A percentile compares a stretch with the other conserved stretches of the same genome.
These are phyloP conservation scores for Tetropium fuscum DNA, from an alignment of 2,888 invertebrate species.

Conservation along the genomic window DNA sequence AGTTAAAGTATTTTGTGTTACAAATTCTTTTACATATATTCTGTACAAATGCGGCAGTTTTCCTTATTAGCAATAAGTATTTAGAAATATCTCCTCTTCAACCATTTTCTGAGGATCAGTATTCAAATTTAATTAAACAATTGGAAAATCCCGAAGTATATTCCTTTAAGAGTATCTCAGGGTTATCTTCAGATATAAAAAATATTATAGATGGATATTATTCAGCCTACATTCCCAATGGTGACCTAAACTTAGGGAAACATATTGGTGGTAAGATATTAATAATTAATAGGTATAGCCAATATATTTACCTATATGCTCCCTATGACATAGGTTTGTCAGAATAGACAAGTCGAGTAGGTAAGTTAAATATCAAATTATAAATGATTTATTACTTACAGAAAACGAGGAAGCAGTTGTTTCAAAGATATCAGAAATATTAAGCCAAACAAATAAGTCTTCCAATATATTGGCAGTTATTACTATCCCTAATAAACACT, in stretches of 20 bases:
- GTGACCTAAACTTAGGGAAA: slow-evolving; percentile 55
- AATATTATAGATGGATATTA: slow-evolving; percentile 52
- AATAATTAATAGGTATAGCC: too few species aligned
- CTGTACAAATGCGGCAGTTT: slow-evolving; percentile 46
- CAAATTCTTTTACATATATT: slow-evolving; percentile 36
- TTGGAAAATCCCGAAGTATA: slow-evolving; percentile 56
- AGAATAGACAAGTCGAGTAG: too few species aligned
- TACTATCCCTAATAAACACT: slow-evolving; percentile 32
- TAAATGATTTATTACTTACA: too few species aligned
- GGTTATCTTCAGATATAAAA: slow-evolving; percentile 52
- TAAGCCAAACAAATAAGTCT: slow-evolving; percentile 24
- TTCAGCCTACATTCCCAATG: slow-evolving; percentile 59
- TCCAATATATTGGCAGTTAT: slow-evolving; percentile 40
- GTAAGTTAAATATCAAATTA: too few species aligned
- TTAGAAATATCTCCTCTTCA: slow-evolving; percentile 58
- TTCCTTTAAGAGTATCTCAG: slow-evolving; percentile 53
- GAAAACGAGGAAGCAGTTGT: slow-evolving; percentile 37
- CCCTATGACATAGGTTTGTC: too few species aligned
- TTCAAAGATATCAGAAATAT: slow-evolving; percentile 29
- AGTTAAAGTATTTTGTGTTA: not conserved
- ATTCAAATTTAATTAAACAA: slow-evolving; percentile 51
- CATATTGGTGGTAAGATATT: too few species aligned
- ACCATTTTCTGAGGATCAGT: slow-evolving; percentile 57
- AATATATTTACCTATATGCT: too few species aligned
- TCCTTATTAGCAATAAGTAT: slow-evolving; percentile 55